Conservation (phyloP, 2,113 vertebrate species). For the Ramphastos sulfuratus region DNA sequence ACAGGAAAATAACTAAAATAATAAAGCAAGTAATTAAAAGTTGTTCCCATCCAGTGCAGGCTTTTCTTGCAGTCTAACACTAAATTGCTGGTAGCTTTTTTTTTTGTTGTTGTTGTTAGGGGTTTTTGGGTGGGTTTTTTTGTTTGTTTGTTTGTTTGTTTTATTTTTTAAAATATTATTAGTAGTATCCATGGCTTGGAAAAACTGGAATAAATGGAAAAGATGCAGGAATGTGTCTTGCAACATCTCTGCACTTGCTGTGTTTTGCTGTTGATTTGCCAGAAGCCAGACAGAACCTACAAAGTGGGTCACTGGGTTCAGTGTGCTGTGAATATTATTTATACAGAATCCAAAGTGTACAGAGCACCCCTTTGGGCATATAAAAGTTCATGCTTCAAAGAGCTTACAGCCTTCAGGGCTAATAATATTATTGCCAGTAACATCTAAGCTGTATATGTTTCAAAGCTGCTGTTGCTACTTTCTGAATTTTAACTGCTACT, state of each 20-base stretch:
- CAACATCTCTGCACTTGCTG: neutral
- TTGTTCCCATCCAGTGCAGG: neutral
- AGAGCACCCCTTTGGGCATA: constrained; percentile 23
- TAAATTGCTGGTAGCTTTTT: neutral
- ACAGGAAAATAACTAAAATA: neutral
- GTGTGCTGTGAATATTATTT: constrained; percentile 43
- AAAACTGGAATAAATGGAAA: neutral
- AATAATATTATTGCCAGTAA: constrained; percentile 24
- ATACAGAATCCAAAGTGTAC: constrained; percentile 20
- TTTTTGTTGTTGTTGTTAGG: neutral
- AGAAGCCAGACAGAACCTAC: constrained; percentile 22
- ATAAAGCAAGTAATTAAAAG: too few species aligned
- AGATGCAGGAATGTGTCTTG: neutral
- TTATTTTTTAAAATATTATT: too few species aligned
- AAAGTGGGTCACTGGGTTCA: constrained; percentile 23
- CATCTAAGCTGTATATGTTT: constrained; percentile 49
- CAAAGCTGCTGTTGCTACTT: constrained; percentile 47
- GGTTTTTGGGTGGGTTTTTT: too few species aligned
- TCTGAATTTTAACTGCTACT: neutral
- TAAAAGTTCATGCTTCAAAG: constrained; percentile 47
- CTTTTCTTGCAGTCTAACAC: neutral
- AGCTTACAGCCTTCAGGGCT: constrained; percentile 37
- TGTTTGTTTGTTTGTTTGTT: too few species aligned
- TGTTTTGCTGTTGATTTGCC: constrained; percentile 24
- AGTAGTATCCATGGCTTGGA: neutral